A percentile compares a stretch with the other conserved stretches of the same genome.
Evolutionary conservation across 2,888 invertebrate genomes (phyloP).

Genomic region (Lissocephala sabroskyi): DNA sequence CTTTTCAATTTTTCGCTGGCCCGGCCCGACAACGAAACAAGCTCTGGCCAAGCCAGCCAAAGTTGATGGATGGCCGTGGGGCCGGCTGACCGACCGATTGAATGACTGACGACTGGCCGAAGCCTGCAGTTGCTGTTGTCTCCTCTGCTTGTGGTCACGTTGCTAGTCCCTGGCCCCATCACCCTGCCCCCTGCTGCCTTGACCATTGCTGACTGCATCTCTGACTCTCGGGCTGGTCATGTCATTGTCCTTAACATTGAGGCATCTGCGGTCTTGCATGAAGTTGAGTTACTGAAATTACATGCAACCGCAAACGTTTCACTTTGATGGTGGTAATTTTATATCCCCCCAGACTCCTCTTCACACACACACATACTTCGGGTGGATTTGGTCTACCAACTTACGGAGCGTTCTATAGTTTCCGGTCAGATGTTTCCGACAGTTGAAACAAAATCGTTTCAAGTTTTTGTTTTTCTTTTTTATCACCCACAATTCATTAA

Average conservation of each 20-base stretch:
- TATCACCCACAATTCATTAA: constrained; percentile 5
- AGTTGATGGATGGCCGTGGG: constrained; percentile 38
- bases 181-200: not conserved
- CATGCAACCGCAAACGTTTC: constrained; percentile 34
- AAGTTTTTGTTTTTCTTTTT: not conserved
- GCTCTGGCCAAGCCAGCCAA: constrained; percentile 22
- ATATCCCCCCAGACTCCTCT: no score
- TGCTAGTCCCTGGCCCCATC: constrained; percentile 12
- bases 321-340: constrained; percentile 31
- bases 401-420: constrained; percentile 1
- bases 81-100: not conserved
- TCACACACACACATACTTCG: no score
- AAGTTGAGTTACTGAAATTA: constrained; percentile 3
- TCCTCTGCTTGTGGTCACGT: constrained; percentile 27
- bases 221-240: not conserved
- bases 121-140: constrained; percentile 1
- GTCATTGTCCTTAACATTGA: constrained; percentile 1
- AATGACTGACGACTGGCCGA: constrained; percentile 2
- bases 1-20: constrained; percentile 53
- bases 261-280: not conserved
- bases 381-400: not conserved
- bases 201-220: not conserved
- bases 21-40: not conserved
- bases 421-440: constrained; percentile 2
- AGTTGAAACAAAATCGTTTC: not conserved